Base-by-base conservation (phyloP, 2,888 invertebrate species). In the Heliconius hortense region DNA sequence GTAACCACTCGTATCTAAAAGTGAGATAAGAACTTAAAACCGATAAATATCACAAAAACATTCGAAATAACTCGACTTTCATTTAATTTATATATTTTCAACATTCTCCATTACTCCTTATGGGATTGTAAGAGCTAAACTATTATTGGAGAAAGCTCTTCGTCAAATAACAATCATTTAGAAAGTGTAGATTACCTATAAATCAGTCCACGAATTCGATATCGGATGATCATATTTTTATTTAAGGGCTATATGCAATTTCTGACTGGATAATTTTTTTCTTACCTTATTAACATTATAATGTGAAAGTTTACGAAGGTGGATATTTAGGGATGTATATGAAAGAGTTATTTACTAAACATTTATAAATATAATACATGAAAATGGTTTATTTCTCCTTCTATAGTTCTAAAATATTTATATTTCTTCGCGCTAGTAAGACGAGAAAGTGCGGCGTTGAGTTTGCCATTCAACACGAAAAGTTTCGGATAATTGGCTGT, bases 81-180 rank as follows among this genome's bases (percentile, higher is more conserved):
- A 56, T 35, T 28, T 56, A 69, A 69, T 69, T 56, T 56, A 69
- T 69, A 69, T 69, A 69, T 69, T 69, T 69, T 56, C n/a, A 69
- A 69, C 53, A 69, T 24, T 69, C 21, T 48, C 69, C 69, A 69
- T 69, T 56, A 69, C 7, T 79, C 72, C 74, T 73, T 56, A 68
- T 75, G 73, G 73, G 73, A 69, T 68, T 60, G 53, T 72, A 72
- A 72, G 73, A 72, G 59, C 73, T 74, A 77, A 79, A 77, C 78
- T 81, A 81, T 81, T 79, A 81, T 76, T 48, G 73, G 62, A 78
- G 72, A 70, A 82, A 83, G 86, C 84, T 85, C 83, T 91, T 85
- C 84, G 86, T 90, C 90, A 89, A 80, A 83, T 78, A 79, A 86
- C 90, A 92, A 92, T 92, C 92, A 89, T 85, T 74, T 86, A 88